A percentile compares a stretch with the other conserved stretches of the same genome.
These are phyloP conservation scores for Alexandromys fortis DNA, from an alignment of 2,113 vertebrate species.

Conservation along the genomic window DNA sequence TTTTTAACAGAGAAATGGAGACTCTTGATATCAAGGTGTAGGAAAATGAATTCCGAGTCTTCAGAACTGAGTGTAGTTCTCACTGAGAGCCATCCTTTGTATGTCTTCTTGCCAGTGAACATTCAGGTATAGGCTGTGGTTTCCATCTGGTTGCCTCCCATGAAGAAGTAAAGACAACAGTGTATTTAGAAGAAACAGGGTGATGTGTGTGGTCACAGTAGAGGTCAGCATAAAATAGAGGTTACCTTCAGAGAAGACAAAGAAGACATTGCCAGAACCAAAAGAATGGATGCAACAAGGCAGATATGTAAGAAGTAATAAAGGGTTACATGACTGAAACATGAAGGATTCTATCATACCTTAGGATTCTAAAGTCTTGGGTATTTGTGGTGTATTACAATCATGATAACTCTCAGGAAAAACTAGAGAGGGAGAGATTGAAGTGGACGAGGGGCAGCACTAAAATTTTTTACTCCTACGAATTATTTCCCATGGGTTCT, in stretches of 20 bases:
- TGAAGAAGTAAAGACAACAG: background rate
- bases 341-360: background rate
- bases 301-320: background rate
- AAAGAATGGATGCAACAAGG: background rate
- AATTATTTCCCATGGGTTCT: constrained; percentile 28
- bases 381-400: background rate
- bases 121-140: background rate
- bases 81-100: background rate
- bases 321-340: background rate
- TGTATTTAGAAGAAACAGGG: background rate
- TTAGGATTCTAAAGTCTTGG: background rate
- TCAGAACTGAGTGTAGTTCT: background rate
- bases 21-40: background rate
- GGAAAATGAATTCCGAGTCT: background rate
- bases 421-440: background rate
- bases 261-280: background rate
- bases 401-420: background rate
- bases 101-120: background rate
- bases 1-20: background rate
- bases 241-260: background rate
- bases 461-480: background rate
- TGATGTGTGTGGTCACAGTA: background rate
- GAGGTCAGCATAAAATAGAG: background rate
- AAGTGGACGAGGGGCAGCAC: background rate
- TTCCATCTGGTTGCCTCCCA: background rate